Evolutionary conservation across 2,888 invertebrate species (phyloP), one percentile per base, ranked within the genome.

Genomic region (Craniophora ligustri): DNA sequence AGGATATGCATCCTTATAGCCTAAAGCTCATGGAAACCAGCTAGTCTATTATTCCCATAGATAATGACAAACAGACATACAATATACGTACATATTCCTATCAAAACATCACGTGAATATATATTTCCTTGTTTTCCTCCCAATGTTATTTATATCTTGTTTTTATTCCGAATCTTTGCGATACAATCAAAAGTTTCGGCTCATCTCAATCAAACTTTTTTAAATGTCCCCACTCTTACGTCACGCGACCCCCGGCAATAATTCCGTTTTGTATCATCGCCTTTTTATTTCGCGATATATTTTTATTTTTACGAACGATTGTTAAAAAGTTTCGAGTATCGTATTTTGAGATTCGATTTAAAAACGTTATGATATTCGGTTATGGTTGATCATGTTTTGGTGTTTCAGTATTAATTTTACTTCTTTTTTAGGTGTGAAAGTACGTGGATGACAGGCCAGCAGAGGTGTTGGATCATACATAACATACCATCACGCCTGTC

Each of bases 161-260:
- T 85, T 82, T 82, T 79, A 81, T 81, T 75, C 77, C 77, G 72
- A 85, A 82, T 86, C 86, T 91, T 89, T 83, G 81, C 83, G 82
- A 87, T 85, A 88, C 89, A 91, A 92, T 91, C 91, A 89, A 88
- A 91, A 92, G 84, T 86, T 87, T 84, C 71, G 72, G 75, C 72
- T 71, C 71, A 66, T 85, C 88, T 85, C 89, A 91, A 92, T 91
- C 92, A 91, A 92, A 92, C 91, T 92, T 92, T 90, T 88, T 87
- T 86, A 88, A 91, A 89, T 85, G 86, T 79, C 76, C n/a, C 70
- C 80, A n/a, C 26, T 83, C 81, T 79, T 76, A 79, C 82, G 77
- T 81, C 75, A 71, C 64, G 57, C 56, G 48, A 59, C 34, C 61
- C 46, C 60, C 35, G 75, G 84, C 81, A 78, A 88, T 89, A 84